Conservation (phyloP, 2,113 vertebrate genomes). For the Syrmaticus mikado region DNA sequence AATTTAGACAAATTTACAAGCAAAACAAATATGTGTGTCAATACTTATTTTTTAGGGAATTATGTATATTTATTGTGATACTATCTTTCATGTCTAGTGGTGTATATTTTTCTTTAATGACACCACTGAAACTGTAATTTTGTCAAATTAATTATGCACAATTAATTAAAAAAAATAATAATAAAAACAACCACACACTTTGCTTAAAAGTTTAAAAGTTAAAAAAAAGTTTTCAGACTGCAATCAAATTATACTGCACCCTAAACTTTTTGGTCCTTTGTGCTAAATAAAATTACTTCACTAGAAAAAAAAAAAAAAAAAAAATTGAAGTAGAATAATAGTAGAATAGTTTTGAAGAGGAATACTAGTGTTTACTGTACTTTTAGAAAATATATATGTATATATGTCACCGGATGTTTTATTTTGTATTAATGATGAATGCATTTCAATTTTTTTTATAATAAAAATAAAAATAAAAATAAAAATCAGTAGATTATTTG, state of each 20-base stretch:
- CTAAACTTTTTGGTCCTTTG: neutral
- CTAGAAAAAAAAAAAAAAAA: neutral
- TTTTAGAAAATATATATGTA: neutral
- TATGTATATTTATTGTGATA: neutral
- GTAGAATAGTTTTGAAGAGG: neutral
- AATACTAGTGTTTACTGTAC: neutral
- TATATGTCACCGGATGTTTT: neutral
- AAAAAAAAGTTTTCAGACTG: neutral
- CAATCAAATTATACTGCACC: neutral
- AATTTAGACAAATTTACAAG: neutral
- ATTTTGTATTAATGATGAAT: neutral
- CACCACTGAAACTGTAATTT: neutral
- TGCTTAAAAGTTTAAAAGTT: too few relatives aligned
- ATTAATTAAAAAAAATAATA: too few relatives aligned
- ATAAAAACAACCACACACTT: neutral
- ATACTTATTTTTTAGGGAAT: neutral
- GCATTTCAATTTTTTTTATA: neutral
- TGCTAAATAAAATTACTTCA: neutral
- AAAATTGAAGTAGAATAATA: neutral
- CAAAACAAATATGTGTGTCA: fast-evolving
- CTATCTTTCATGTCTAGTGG: neutral
- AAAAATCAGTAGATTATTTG: neutral
- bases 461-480: too few relatives aligned
- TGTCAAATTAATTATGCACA: neutral
- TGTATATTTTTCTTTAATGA: neutral